Evolutionary conservation across 2,888 invertebrate genomes (phyloP), one percentile per base, ranked within the genome.

Genomic region (Drosophila formosana): DNA sequence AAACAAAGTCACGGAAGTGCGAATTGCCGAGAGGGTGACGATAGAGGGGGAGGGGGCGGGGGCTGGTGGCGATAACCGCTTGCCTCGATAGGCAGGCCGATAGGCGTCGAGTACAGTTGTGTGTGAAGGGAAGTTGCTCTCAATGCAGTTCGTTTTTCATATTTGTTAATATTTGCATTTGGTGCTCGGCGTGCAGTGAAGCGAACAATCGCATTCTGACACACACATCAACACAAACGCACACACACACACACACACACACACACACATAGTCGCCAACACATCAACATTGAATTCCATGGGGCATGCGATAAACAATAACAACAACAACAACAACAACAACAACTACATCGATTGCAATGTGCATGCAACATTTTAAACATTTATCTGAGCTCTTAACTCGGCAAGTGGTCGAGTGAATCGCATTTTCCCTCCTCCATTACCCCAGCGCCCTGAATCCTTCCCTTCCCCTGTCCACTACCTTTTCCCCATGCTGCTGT

Each of bases 111-210:
- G 25, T 11, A 11, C 34, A 11, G 30, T 30, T 4, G 30, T 6
- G 2, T 30, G 30, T 6, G 30, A 7, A 18, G 11, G 8, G 4
- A 25, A 9, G 28, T 37, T n/a, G 37, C 9, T 52, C 26, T 25
- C 55, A 47, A 32, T 55, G 47, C 57, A 47, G 51, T 63, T 75
- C 64, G 66, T 53, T 73, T 76, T 75, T 60, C 63, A 79, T 72
- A 69, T 74, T 83, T 83, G 78, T 87, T 74, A 80, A 80, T 87
- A 83, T 82, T 87, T 81, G 81, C 87, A 83, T 80, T 80, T 66
- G 64, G 39, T 78, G 67, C 51, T 46, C 45, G 34, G 34, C 28
- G 39, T 45, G 56, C 66, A 50, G 11, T 63, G 37, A 69, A 60
- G 66, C 66, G 80, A 68, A 70, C 65, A 66, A 66, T 68, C 49